A percentile compares a stretch with the other conserved stretches of the same genome.
These are phyloP conservation scores for Dolichallabes microphthalmus DNA, from an alignment of 2,113 vertebrate species.

Conservation along the genomic window DNA sequence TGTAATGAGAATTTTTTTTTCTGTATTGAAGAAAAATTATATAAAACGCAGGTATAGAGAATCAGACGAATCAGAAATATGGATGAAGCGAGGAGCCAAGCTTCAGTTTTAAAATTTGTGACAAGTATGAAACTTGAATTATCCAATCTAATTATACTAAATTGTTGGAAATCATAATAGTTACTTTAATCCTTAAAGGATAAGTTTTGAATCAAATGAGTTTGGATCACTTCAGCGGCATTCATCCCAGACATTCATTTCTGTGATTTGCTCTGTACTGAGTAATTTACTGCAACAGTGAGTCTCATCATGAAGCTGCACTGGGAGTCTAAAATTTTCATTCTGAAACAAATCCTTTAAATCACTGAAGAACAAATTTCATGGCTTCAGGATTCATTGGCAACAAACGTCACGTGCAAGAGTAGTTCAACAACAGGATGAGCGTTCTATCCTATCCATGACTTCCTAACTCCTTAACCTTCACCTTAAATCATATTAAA, in stretches of 20 bases:
- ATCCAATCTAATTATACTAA: conserved; percentile 31
- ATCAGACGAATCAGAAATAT: background rate
- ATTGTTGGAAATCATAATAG: conserved; percentile 26
- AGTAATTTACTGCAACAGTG: conserved; percentile 45
- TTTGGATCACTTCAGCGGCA: conserved; percentile 26
- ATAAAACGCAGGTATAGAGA: background rate
- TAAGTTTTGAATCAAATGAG: conserved; percentile 32
- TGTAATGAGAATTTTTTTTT: background rate
- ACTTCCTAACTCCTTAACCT: background rate
- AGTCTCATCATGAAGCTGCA: conserved; percentile 21
- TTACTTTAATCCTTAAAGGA: conserved; percentile 34
- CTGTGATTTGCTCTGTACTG: conserved; percentile 25
- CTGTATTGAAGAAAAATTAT: background rate
- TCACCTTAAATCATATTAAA: background rate
- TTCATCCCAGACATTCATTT: conserved; percentile 28
- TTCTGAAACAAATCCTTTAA: conserved; percentile 24
- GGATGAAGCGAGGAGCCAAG: background rate
- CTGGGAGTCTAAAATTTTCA: conserved; percentile 22
- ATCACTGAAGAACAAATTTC: background rate
- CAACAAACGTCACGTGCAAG: background rate
- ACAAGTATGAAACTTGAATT: conserved; percentile 5
- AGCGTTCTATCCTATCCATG: background rate
- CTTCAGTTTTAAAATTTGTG: background rate
- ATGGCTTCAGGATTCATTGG: background rate
- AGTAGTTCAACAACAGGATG: background rate